A percentile compares a stretch with the other conserved stretches of the same genome.
Evolutionary conservation across 2,888 invertebrate genomes (phyloP).

Genomic region (Ryuthela nishihirai): DNA sequence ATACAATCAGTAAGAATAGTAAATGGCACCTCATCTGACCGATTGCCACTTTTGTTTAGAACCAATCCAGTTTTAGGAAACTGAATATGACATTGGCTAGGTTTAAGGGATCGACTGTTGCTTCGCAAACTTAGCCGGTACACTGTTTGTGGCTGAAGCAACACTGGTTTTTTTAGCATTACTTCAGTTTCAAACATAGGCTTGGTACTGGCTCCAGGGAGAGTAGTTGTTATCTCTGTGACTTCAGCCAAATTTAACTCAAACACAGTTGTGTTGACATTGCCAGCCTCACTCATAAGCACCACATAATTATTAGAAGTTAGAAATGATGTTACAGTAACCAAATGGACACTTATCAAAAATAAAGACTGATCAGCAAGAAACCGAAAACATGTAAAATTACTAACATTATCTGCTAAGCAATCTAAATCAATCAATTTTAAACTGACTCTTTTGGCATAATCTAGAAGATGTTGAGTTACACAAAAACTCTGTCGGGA

Average conservation of each 20-base stretch:
- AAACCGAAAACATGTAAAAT: constrained; percentile 33
- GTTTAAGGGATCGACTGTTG: constrained; percentile 30
- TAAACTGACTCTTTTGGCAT: constrained; percentile 29
- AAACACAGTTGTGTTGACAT: constrained; percentile 22
- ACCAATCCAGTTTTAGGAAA: constrained; percentile 33
- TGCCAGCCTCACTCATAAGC: constrained; percentile 27
- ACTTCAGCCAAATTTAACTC: constrained; percentile 33
- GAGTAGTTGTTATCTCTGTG: constrained; percentile 33
- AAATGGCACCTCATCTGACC: constrained; percentile 29
- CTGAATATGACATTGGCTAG: constrained; percentile 34
- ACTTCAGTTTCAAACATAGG: constrained; percentile 36
- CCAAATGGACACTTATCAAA: constrained; percentile 30
- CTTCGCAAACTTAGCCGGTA: constrained; percentile 28
- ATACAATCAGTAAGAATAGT: constrained; percentile 36
- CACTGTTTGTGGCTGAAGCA: constrained; percentile 31
- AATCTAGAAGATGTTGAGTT: constrained; percentile 26
- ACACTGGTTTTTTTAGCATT: constrained; percentile 27
- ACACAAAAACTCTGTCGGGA: constrained; percentile 35
- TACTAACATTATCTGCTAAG: constrained; percentile 31
- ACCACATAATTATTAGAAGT: constrained; percentile 35
- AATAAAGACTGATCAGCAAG: constrained; percentile 28
- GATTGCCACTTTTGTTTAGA: constrained; percentile 16
- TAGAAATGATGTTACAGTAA: constrained; percentile 29
- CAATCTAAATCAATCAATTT: constrained; percentile 30
- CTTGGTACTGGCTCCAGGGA: constrained; percentile 32